phyloP scores from a whole-genome alignment of 2,797 vertebrate species.

The Acrossocheilus fasciatus region DNA sequence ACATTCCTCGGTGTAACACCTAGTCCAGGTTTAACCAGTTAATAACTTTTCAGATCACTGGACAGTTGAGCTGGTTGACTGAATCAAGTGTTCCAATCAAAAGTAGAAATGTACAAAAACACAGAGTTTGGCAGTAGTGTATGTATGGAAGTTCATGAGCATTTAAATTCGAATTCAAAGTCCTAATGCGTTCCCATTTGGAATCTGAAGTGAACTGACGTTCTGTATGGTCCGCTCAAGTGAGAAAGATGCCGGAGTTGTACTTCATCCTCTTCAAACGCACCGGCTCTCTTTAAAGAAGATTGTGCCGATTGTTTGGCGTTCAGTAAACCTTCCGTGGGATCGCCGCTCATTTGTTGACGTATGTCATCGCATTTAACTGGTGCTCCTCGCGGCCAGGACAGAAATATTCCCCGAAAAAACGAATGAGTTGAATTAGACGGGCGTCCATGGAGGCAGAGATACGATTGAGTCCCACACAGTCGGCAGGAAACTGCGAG shows the following conservation, averaged over 20 bases:
- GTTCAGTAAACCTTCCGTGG: background rate
- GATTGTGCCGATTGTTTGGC: background rate
- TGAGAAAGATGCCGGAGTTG: constrained; percentile 24
- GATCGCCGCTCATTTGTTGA: constrained; percentile 52
- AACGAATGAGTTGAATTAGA: constrained; percentile 53
- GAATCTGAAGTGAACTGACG: constrained; percentile 22
- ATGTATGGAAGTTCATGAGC: background rate
- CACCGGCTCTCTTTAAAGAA: constrained; percentile 49
- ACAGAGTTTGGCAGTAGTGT: constrained; percentile 27
- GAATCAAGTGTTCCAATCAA: constrained; percentile 14
- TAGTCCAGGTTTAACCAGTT: constrained; percentile 25
- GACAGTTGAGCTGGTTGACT: background rate
- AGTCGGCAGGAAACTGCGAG: constrained; percentile 61
- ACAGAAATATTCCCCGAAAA: constrained; percentile 62
- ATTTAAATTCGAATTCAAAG: constrained; percentile 22
- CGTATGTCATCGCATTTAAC: constrained; percentile 45
- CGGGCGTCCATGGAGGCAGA: constrained; percentile 63
- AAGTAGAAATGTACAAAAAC: background rate
- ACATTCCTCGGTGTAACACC: constrained; percentile 73
- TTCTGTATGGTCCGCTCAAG: constrained; percentile 38
- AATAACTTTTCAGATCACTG: constrained; percentile 24
- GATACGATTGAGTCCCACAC: constrained; percentile 10
- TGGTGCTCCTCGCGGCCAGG: constrained; percentile 54
- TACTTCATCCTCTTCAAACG: constrained; percentile 61
- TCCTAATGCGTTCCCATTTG: constrained; percentile 41